These are phyloP conservation scores for Chrysopilus asiliformis DNA, from an alignment of 2,888 invertebrate genomes.

Conservation along the genomic window DNA sequence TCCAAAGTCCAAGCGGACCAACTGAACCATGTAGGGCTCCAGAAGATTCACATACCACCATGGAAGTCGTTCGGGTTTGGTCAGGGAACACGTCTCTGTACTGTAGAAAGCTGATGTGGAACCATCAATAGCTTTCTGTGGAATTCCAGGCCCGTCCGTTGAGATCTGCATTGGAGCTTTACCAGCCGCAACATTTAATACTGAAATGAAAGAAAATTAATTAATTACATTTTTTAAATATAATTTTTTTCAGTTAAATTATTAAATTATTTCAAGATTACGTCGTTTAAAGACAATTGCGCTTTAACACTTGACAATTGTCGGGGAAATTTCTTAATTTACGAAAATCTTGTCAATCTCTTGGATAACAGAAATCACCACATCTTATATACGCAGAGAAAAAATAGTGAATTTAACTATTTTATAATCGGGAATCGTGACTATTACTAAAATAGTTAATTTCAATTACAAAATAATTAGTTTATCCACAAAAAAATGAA, in stretches of 20 bases:
- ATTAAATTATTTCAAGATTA: too few relatives aligned
- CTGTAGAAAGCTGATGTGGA: constrained; percentile 73
- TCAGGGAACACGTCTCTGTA: constrained; percentile 75
- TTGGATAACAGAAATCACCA: too few relatives aligned
- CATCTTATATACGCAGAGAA: too few relatives aligned
- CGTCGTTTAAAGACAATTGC: too few relatives aligned
- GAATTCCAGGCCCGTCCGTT: constrained; percentile 67
- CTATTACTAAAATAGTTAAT: too few relatives aligned
- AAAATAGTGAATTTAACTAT: too few relatives aligned
- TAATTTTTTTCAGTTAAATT: not conserved
- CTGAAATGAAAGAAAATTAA: constrained; percentile 40
- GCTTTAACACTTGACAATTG: too few relatives aligned
- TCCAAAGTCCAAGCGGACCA: constrained; percentile 81
- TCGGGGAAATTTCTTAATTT: too few relatives aligned
- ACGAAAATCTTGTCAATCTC: too few relatives aligned
- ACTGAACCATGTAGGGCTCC: constrained; percentile 89
- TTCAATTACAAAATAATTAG: too few relatives aligned
- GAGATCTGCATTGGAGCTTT: constrained; percentile 92
- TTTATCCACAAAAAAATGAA: too few relatives aligned
- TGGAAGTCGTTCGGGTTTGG: constrained; percentile 67
- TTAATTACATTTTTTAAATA: not conserved
- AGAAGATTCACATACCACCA: constrained; percentile 94
- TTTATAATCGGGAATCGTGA: too few relatives aligned
- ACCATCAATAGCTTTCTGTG: constrained; percentile 83
- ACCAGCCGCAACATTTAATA: constrained; percentile 84